Base-by-base conservation (phyloP, 2,888 invertebrate species). In the Halictus quadricinctus region DNA sequence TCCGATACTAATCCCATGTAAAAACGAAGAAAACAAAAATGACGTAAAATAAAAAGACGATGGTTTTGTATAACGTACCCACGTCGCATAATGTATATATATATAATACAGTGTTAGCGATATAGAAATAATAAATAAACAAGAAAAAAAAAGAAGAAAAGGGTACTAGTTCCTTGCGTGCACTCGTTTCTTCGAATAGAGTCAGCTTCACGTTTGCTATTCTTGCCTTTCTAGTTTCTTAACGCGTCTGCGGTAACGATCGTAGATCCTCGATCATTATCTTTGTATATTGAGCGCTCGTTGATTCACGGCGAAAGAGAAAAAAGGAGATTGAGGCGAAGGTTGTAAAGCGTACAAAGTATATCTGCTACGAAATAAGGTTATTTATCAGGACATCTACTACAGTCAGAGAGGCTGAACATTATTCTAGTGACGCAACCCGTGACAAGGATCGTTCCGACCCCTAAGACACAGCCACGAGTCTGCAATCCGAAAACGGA, bases 101-200 rank as follows among this genome's bases (percentile, higher is more conserved):
- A 79, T 80, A 86, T 54, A 77, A 54, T 83, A 83, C 74, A 86
- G 66, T 80, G 54, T 82, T 73, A 82, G 84, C 66, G 54, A 69
- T 83, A 87, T 83, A 87, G 58, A 80, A 83, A 79, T 76, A 83
- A 87, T 74, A 87, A 70, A 70, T 70, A 43, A 69, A 41, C 10
- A 21, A 21, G 41, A 18, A 36, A 36, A 66, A 66, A 69, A 8
- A 21, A 18, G n/a, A 41, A 43, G n/a, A 43, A 43, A n/a, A 81
- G 25, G 48, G 58, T 77, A 72, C 43, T 80, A 43, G 58, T 41
- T 66, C 70, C 78, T 76, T 79, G 43, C 66, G 64, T 87, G 78
- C 29, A 82, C 29, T 4, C 41, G 66, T 79, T 75, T 78, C 60
- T 83, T 78, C 73, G 66, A 80, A 25, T 29, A 25, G 13, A 25